Conservation (phyloP, 2,797 vertebrate genomes). For the Trachurus trachurus region DNA sequence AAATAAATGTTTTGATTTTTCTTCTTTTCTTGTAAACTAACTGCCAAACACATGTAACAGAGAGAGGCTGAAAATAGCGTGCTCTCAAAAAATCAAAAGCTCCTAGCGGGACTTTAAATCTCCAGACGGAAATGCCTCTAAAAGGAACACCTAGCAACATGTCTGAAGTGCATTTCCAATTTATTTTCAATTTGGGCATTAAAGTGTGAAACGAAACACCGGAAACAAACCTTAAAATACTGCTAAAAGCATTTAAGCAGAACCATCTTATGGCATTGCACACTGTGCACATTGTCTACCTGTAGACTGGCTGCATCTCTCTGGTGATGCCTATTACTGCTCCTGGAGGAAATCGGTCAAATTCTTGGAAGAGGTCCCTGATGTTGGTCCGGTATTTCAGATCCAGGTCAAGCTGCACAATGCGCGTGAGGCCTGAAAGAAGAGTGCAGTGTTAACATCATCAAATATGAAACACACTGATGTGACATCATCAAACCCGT, state of each 20-base stretch:
- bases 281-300: constrained; percentile 81
- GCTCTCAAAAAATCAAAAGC: no score
- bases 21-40: neutral
- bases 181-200: no score
- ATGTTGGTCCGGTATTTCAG: constrained; percentile 95
- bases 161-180: neutral
- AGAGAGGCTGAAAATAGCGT: neutral
- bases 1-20: neutral
- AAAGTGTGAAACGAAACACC: no score
- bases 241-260: no score
- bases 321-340: constrained; percentile 93
- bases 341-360: constrained; percentile 89
- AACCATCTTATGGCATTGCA: no score
- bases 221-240: no score
- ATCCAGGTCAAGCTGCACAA: constrained; percentile 96
- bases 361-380: constrained; percentile 94
- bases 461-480: neutral
- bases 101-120: neutral
- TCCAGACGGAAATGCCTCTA: no score
- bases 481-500: neutral
- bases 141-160: neutral
- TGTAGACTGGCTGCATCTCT: constrained; percentile 99
- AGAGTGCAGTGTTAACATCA: neutral
- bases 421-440: constrained; percentile 87
- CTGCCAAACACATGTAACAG: neutral